Percentiles rank a stretch among this genome's conserved stretches.
Evolutionary conservation across 2,797 vertebrate species (phyloP).

Genomic region (Xerus rutilus): DNA sequence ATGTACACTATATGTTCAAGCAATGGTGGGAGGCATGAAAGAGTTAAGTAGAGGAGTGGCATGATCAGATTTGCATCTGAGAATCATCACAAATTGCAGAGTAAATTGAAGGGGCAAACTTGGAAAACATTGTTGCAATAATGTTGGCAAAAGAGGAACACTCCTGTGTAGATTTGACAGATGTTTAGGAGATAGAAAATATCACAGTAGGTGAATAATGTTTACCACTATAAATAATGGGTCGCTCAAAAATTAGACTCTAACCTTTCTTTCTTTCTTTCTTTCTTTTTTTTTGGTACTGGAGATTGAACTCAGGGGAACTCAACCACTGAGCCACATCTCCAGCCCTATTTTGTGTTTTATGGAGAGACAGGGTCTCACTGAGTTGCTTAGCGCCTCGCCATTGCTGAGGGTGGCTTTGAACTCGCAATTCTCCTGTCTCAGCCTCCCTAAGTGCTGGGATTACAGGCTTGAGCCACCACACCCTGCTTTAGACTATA

Average conservation of each 20-base stretch:
- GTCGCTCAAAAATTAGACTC: not conserved
- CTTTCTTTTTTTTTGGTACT: no score
- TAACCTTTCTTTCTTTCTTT: not conserved
- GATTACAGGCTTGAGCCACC: no score
- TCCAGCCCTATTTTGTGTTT: no score
- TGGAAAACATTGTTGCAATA: conserved; percentile 37
- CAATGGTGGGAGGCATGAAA: not conserved
- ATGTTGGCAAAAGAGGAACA: not conserved
- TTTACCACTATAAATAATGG: not conserved
- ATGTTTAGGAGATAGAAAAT: not conserved
- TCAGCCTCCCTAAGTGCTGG: no score
- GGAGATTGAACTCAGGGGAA: no score
- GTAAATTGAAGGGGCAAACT: not conserved
- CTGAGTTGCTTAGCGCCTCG: no score
- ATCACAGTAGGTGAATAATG: not conserved
- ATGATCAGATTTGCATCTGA: not conserved
- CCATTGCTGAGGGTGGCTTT: no score
- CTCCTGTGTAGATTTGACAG: not conserved
- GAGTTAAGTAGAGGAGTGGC: not conserved
- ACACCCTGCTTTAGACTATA: not conserved
- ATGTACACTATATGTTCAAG: not conserved
- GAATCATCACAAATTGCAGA: conserved; percentile 16
- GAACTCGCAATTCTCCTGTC: no score
- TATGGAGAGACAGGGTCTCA: no score
- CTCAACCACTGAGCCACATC: no score